Evolutionary conservation across 2,888 invertebrate genomes (phyloP).

Genomic region (Clistopyga incitator): DNA sequence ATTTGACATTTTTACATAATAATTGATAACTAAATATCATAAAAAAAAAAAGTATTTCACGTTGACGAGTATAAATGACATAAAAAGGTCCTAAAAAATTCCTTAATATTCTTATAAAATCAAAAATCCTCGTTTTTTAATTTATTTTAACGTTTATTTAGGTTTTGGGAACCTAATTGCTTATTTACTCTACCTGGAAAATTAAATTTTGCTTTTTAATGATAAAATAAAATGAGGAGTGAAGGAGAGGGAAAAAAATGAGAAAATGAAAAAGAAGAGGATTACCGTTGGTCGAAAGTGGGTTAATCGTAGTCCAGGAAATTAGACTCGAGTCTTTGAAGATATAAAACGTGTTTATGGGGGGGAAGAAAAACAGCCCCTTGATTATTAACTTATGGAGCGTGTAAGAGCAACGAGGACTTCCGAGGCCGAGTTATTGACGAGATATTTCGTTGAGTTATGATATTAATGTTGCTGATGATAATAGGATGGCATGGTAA

Average conservation of each 20-base stretch:
- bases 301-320: slow-evolving; percentile 35
- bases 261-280: background rate
- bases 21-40: too few species aligned
- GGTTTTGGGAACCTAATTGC: too few species aligned
- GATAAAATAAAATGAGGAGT: background rate
- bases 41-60: too few species aligned
- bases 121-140: too few species aligned
- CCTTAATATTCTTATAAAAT: too few species aligned
- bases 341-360: background rate
- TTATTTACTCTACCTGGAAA: too few species aligned
- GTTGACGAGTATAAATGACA: too few species aligned
- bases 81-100: too few species aligned
- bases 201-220: background rate
- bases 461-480: background rate
- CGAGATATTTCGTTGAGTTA: slow-evolving; percentile 14
- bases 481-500: slow-evolving; percentile 6
- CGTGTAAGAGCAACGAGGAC: slow-evolving; percentile 28
- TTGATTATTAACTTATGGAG: slow-evolving; percentile 18
- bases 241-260: background rate
- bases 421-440: slow-evolving; percentile 31
- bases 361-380: slow-evolving; percentile 1
- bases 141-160: too few species aligned
- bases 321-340: slow-evolving; percentile 12
- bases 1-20: too few species aligned
- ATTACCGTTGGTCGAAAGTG: slow-evolving; percentile 37